phyloP scores from a whole-genome alignment of 2,113 vertebrate species.

The Epinephelus moara region DNA sequence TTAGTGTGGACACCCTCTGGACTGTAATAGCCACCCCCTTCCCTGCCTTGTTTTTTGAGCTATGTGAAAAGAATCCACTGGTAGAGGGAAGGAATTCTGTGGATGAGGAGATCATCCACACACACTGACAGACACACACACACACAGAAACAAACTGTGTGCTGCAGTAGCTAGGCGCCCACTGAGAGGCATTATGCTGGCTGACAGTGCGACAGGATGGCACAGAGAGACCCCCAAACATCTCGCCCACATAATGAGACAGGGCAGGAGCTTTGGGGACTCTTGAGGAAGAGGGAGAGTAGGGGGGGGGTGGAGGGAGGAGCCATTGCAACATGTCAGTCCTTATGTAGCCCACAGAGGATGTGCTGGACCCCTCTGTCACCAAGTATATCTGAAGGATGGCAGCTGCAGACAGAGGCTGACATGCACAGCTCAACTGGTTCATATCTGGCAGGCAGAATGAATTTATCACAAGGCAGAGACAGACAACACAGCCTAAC shows the following conservation, averaged over 20 bases:
- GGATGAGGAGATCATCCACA: constrained; percentile 45
- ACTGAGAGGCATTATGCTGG: constrained; percentile 77
- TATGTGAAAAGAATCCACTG: constrained; percentile 57
- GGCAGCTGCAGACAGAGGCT: constrained; percentile 70
- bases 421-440: constrained; percentile 49
- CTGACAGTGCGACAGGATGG: constrained; percentile 78
- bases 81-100: constrained; percentile 42
- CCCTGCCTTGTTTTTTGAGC: constrained; percentile 41
- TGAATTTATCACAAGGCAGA: constrained; percentile 66
- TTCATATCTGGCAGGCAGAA: constrained; percentile 69
- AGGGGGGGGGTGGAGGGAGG: constrained; percentile 48
- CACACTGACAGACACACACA: constrained; percentile 52
- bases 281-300: constrained; percentile 29
- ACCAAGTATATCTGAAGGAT: constrained; percentile 64
- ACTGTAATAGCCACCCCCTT: constrained; percentile 59
- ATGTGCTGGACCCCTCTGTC: constrained; percentile 69
- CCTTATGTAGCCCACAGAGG: constrained; percentile 60
- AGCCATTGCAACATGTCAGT: constrained; percentile 65
- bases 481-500: constrained; percentile 55
- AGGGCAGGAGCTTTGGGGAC: constrained; percentile 68
- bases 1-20: constrained; percentile 67
- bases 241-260: constrained; percentile 83
- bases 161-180: constrained; percentile 59
- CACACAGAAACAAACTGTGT: constrained; percentile 55
- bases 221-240: constrained; percentile 79